Conservation (phyloP, 2,888 invertebrate species). For the Empis stercorea region DNA sequence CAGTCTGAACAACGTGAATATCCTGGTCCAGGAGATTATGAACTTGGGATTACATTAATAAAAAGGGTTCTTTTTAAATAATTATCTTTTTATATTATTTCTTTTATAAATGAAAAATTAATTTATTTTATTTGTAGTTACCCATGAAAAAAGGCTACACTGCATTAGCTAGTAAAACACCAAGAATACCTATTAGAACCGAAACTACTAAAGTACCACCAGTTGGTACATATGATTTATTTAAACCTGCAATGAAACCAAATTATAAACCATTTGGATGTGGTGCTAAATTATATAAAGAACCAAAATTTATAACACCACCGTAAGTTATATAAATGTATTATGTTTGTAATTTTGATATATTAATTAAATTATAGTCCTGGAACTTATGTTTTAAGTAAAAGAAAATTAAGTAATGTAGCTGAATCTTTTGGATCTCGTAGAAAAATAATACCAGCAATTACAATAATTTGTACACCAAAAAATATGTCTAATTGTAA, state of each 20-base stretch:
- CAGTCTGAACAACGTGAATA: background rate
- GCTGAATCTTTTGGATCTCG: constrained; percentile 22
- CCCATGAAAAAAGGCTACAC: constrained; percentile 26
- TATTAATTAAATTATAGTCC: constrained; percentile 11
- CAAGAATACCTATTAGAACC: constrained; percentile 15
- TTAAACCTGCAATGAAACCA: constrained; percentile 11
- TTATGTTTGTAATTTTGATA: background rate
- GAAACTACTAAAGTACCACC: constrained; percentile 16
- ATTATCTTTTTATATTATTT: background rate
- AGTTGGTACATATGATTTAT: constrained; percentile 23
- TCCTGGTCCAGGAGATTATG: background rate
- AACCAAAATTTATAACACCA: constrained; percentile 15
- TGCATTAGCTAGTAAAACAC: constrained; percentile 22
- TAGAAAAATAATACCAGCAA: constrained; percentile 23
- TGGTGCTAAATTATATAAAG: constrained; percentile 11
- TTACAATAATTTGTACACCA: constrained; percentile 24
- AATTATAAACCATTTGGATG: constrained; percentile 21
- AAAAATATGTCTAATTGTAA: constrained; percentile 20
- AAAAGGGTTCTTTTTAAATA: background rate
- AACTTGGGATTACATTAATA: background rate
- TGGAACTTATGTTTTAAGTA: constrained; percentile 14
- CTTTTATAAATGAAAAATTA: background rate
- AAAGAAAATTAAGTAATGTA: constrained; percentile 15
- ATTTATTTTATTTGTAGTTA: constrained; percentile 16
- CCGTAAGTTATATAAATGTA: constrained; percentile 14